phyloP scores from a whole-genome alignment of 2,113 vertebrate species.

The Ardeotis arabs region DNA sequence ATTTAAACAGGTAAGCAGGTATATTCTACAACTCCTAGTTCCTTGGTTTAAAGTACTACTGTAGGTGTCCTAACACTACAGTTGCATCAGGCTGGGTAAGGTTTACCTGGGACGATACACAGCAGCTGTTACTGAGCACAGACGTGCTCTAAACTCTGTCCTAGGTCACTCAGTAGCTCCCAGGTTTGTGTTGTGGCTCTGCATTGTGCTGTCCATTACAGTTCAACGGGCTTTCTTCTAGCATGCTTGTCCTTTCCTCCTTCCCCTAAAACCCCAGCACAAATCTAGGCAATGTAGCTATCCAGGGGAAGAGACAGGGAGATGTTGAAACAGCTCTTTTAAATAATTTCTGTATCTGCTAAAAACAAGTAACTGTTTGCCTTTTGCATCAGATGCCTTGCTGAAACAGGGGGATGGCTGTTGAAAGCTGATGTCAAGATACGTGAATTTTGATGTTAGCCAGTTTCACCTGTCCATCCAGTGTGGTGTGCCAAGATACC shows the following conservation, averaged over 20 bases:
- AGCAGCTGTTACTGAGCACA: not conserved
- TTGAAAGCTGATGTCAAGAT: not conserved
- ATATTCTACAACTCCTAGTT: not conserved
- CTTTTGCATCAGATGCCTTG: not conserved
- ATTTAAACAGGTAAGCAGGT: constrained; percentile 85
- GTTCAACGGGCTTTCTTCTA: not conserved
- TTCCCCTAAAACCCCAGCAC: not conserved
- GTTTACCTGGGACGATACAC: not conserved
- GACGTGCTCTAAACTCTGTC: not conserved
- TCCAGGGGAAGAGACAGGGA: not conserved
- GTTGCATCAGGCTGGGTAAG: not conserved
- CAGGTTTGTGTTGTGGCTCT: not conserved
- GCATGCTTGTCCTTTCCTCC: not conserved
- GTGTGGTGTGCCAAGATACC: not conserved
- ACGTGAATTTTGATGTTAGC: not conserved
- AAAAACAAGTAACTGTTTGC: not conserved
- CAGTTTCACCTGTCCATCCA: not conserved
- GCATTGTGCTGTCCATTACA: not conserved
- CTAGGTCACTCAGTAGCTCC: not conserved
- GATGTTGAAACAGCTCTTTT: not conserved
- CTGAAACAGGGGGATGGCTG: not conserved
- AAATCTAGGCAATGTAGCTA: not conserved
- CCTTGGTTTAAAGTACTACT: not conserved
- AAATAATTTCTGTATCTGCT: not conserved
- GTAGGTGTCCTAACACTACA: not conserved